Evolutionary conservation across 1,140 invertebrate species (phyloP), one percentile per base, ranked within the genome.

Genomic region (Halictus rubicundus): DNA sequence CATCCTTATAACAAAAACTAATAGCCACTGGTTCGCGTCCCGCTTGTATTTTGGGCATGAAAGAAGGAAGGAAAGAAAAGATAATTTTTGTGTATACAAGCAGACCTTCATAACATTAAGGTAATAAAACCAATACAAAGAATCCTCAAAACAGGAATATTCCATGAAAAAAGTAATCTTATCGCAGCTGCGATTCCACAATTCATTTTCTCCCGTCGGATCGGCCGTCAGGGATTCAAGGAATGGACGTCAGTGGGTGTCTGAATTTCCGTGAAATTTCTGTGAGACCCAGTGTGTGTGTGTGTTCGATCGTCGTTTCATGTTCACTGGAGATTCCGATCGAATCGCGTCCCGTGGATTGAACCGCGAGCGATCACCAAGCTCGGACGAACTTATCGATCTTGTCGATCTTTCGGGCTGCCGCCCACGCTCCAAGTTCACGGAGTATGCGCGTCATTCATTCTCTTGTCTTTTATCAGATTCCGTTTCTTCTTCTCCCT

Each of bases 351-450:
- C 57, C 32, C 39, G 83, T 72, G 78, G 76, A 84, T 72, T 70
- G 71, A 61, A 69, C 83, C 57, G 46, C 82, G 52, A 72, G 78
- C 78, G 39, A 60, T 81, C 82, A 49, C 68, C 42, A 49, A 68
- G 63, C 39, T 39, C 77, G 57, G 61, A 39, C 59, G 37, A 81
- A 64, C 73, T 80, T 80, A 85, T 85, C 83, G 82, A 78, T 74
- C 72, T 73, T 84, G 83, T 85, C 69, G 78, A 85, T 85, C 83
- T 84, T 68, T 81, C 68, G 65, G 57, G 65, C 78, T 60, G 69
- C 68, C 83, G 82, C 83, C 83, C 71, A 84, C 81, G 71, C 57
- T 79, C 59, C 68, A 75, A 66, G 75, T 74, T 60, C 81, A 23
- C 73, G 71, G 60, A 60, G 65, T 32, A 54, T 60, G 54, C 70